Conservation (phyloP, 2,888 invertebrate species). For the Phorcus lineatus region DNA sequence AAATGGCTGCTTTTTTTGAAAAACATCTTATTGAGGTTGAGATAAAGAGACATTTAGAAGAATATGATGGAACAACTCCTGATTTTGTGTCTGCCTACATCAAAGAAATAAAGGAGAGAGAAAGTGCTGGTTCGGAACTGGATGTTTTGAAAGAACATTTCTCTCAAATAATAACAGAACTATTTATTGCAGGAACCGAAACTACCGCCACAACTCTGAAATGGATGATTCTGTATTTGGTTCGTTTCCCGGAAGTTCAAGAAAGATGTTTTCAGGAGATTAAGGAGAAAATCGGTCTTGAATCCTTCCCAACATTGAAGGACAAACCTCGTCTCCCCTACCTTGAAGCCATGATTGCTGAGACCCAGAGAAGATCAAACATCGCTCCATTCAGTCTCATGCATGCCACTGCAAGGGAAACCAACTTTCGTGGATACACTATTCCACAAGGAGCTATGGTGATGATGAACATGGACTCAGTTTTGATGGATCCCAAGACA, state of each 20-base stretch:
- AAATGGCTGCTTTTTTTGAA: neutral
- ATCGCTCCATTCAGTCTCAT: slow-evolving; percentile 47
- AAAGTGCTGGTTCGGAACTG: neutral
- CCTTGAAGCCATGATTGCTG: neutral
- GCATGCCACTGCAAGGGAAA: slow-evolving; percentile 49
- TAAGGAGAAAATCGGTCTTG: slow-evolving; percentile 51
- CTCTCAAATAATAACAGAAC: slow-evolving; percentile 16
- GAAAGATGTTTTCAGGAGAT: slow-evolving; percentile 20
- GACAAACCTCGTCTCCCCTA: slow-evolving; percentile 29
- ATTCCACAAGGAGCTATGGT: too few species aligned
- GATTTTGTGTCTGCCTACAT: slow-evolving; percentile 22
- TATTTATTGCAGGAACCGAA: slow-evolving; percentile 75
- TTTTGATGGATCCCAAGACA: slow-evolving; percentile 33
- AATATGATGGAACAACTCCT: slow-evolving; percentile 14
- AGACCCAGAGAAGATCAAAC: slow-evolving; percentile 43
- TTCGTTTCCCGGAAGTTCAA: slow-evolving; percentile 82
- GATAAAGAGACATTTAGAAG: neutral
- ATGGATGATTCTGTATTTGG: slow-evolving; percentile 88
- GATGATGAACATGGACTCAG: slow-evolving; percentile 27
- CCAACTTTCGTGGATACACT: slow-evolving; percentile 11
- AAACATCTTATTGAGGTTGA: neutral
- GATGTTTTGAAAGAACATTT: slow-evolving; percentile 15
- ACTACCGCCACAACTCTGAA: slow-evolving; percentile 77
- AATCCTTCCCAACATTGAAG: slow-evolving; percentile 28
- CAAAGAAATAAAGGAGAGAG: slow-evolving; percentile 26